These are phyloP conservation scores for Sarcophaga peregrina DNA, from an alignment of 1,140 invertebrate species.

Conservation along the genomic window DNA sequence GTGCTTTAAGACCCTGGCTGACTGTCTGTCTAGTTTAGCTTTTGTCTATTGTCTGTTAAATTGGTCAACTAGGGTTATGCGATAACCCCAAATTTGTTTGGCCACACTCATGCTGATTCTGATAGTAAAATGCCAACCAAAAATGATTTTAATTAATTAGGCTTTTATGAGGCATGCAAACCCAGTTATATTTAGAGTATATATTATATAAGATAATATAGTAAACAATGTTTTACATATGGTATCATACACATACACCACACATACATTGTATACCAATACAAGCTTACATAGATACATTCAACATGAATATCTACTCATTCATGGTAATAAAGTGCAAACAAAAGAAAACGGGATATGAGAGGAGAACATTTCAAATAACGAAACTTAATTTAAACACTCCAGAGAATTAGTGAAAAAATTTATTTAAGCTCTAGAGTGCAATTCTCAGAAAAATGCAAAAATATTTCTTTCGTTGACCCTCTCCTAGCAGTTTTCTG, in stretches of 20 bases:
- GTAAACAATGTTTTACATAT: not conserved
- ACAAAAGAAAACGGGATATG: not conserved
- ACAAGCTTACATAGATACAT: not conserved
- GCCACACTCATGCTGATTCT: constrained; percentile 3
- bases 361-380: too few species aligned
- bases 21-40: not conserved
- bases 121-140: constrained; percentile 21
- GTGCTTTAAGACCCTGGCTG: not conserved
- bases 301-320: not conserved
- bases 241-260: not conserved
- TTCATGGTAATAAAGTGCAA: not conserved
- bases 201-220: not conserved
- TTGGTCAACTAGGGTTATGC: not conserved
- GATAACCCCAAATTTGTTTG: not conserved
- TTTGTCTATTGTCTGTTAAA: constrained; percentile 9
- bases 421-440: too few species aligned
- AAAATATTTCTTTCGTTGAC: too few species aligned
- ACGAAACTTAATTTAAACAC: too few species aligned
- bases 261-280: not conserved
- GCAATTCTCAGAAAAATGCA: too few species aligned
- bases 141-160: constrained; percentile 25
- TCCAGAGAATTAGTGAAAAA: too few species aligned
- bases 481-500: too few species aligned
- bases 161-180: constrained; percentile 18
- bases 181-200: not conserved